Conservation (phyloP, 2,888 invertebrate species). For the Anthrax anthrax region DNA sequence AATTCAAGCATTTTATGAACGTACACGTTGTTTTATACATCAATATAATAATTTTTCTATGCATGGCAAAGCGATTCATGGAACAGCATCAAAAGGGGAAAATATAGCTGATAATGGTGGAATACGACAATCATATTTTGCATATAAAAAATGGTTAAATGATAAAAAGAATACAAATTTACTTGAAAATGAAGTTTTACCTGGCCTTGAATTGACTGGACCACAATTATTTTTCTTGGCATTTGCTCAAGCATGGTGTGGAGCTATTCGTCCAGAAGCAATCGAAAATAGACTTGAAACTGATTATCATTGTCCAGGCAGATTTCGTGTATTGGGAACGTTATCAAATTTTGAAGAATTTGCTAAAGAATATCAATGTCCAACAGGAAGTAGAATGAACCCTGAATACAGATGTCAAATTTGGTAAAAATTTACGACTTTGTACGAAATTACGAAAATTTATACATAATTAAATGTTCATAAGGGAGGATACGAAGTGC, state of each 20-base stretch:
- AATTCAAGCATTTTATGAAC: conserved; percentile 11
- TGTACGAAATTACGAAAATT: no score
- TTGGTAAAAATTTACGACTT: conserved; percentile 54
- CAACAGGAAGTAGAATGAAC: conserved; percentile 80
- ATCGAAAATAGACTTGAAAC: conserved; percentile 68
- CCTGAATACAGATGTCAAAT: conserved; percentile 79
- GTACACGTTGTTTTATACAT: conserved; percentile 14
- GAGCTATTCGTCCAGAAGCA: conserved; percentile 59
- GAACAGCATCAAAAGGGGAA: conserved; percentile 83
- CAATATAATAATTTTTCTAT: conserved; percentile 16
- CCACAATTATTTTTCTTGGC: conserved; percentile 71
- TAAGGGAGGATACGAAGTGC: no score
- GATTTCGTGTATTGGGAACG: conserved; percentile 79
- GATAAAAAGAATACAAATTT: conserved; percentile 40
- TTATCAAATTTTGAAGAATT: conserved; percentile 88
- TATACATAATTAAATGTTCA: no score
- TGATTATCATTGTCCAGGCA: conserved; percentile 60
- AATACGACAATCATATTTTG: conserved; percentile 77
- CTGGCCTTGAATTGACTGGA: conserved; percentile 56
- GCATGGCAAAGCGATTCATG: conserved; percentile 35
- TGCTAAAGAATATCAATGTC: conserved; percentile 75
- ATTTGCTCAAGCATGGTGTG: conserved; percentile 79
- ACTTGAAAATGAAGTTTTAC: conserved; percentile 45
- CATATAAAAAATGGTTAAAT: conserved; percentile 60
- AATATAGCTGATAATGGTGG: conserved; percentile 94